A percentile compares a stretch with the other conserved stretches of the same genome.
These are phyloP conservation scores for Climacteris rufus DNA, from an alignment of 2,113 vertebrate genomes.

Conservation along the genomic window DNA sequence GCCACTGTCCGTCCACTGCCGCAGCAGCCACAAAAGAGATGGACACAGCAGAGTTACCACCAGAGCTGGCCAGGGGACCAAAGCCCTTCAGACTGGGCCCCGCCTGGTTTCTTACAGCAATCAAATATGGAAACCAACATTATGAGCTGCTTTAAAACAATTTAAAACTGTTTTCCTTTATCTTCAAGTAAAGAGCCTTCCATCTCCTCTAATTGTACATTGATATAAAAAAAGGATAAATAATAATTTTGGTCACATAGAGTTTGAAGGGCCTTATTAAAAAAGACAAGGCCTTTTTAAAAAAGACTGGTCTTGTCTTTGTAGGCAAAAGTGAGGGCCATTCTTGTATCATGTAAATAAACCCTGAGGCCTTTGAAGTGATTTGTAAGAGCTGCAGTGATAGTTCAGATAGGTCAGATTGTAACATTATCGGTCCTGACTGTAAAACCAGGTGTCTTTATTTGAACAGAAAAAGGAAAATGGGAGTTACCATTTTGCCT, in stretches of 20 bases:
- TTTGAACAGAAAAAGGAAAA: not conserved
- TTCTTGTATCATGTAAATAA: not conserved
- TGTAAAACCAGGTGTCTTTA: not conserved
- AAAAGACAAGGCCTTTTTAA: not conserved
- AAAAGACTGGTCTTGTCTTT: not conserved
- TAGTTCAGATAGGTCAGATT: not conserved
- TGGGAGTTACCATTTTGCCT: not conserved
- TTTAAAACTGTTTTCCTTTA: not conserved
- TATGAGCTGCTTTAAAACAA: not conserved
- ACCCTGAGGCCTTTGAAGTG: not conserved
- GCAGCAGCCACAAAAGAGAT: constrained; percentile 24
- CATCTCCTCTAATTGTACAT: not conserved
- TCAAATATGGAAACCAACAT: not conserved
- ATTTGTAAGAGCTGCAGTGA: not conserved
- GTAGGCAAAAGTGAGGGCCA: not conserved
- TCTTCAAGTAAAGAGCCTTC: not conserved
- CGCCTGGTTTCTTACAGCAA: not conserved
- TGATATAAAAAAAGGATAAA: not conserved
- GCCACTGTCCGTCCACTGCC: constrained; percentile 97
- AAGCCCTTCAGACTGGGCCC: not conserved
- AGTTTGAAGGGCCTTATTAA: not conserved
- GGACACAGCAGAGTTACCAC: constrained; percentile 33
- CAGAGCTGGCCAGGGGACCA: rapidly evolving
- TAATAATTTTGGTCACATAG: not conserved
- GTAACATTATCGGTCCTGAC: not conserved